Percentiles rank a stretch among this genome's conserved stretches.
These are phyloP conservation scores for Chlorocebus sabaeus DNA, from an alignment of 2,113 vertebrate species.

Conservation along the genomic window DNA sequence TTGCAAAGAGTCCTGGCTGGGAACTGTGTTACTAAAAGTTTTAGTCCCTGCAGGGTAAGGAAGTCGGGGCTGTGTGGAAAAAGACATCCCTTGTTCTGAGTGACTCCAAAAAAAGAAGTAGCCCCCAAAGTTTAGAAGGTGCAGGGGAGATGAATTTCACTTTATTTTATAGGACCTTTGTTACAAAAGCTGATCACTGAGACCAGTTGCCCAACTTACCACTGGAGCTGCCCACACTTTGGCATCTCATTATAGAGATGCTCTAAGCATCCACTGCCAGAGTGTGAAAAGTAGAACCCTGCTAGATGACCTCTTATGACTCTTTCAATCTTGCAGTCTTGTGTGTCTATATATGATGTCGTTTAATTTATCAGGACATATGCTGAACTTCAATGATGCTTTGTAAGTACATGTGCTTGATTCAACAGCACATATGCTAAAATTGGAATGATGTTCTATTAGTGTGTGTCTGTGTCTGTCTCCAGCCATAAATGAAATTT, in stretches of 20 bases:
- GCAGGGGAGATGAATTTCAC: not conserved
- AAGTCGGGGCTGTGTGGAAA: not conserved
- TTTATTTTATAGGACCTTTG: conserved; percentile 10
- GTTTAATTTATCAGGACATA: conserved; percentile 27
- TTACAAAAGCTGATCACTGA: conserved; percentile 16
- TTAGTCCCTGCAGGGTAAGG: not conserved
- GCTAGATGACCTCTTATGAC: not conserved
- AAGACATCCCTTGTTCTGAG: not conserved
- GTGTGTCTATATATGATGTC: conserved; percentile 27
- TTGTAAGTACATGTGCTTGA: conserved; percentile 39
- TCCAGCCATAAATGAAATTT: conserved; percentile 39
- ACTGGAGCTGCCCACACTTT: not conserved
- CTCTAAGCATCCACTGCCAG: not conserved
- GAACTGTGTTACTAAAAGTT: not conserved
- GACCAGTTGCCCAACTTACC: not conserved
- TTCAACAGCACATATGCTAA: conserved; percentile 39
- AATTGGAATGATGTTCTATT: conserved; percentile 31
- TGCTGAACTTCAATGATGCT: conserved; percentile 53
- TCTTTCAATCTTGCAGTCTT: conserved; percentile 18
- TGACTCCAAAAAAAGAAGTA: not conserved
- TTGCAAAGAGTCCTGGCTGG: not conserved
- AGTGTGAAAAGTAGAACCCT: not conserved
- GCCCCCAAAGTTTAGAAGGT: not conserved
- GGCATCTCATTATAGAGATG: not conserved
- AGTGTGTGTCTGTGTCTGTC: conserved; percentile 30